Conservation (phyloP, 2,797 vertebrate species). For the Apogon hyalosoma region DNA sequence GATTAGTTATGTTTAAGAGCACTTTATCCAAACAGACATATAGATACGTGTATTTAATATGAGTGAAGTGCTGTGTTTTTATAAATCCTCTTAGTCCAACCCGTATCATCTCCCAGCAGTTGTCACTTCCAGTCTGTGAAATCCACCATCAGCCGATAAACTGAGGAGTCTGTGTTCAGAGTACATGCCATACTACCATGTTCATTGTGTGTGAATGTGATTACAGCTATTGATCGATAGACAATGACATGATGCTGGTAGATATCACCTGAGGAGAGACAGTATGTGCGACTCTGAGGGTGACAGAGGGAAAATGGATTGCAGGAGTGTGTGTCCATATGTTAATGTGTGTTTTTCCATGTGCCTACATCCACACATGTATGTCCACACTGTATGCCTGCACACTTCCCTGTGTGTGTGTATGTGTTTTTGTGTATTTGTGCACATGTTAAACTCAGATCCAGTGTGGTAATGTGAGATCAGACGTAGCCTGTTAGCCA, state of each 20-base stretch:
- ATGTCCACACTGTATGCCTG: background rate
- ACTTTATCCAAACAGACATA: slow-evolving; percentile 10
- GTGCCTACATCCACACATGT: slow-evolving; percentile 31
- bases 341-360: slow-evolving; percentile 44
- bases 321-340: slow-evolving; percentile 48
- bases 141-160: slow-evolving; percentile 44
- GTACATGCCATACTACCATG: slow-evolving; percentile 6
- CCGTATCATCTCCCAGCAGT: slow-evolving; percentile 35
- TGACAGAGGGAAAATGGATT: slow-evolving; percentile 44
- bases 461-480: slow-evolving; percentile 77
- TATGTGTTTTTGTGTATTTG: slow-evolving; percentile 9
- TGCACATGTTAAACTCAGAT: slow-evolving; percentile 44
- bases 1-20: background rate
- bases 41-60: slow-evolving; percentile 27
- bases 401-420: background rate
- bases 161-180: slow-evolving; percentile 19
- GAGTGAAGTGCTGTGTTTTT: slow-evolving; percentile 39
- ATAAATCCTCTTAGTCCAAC: slow-evolving; percentile 20
- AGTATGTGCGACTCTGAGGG: slow-evolving; percentile 38
- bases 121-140: slow-evolving; percentile 42
- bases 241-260: slow-evolving; percentile 65
- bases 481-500: slow-evolving; percentile 78
- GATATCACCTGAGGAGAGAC: slow-evolving; percentile 70
- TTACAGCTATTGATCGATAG: slow-evolving; percentile 76
- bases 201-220: slow-evolving; percentile 71